Evolutionary conservation across 1,140 invertebrate species (phyloP), one percentile per base, ranked within the genome.

Genomic region (Penaeus vannamei): DNA sequence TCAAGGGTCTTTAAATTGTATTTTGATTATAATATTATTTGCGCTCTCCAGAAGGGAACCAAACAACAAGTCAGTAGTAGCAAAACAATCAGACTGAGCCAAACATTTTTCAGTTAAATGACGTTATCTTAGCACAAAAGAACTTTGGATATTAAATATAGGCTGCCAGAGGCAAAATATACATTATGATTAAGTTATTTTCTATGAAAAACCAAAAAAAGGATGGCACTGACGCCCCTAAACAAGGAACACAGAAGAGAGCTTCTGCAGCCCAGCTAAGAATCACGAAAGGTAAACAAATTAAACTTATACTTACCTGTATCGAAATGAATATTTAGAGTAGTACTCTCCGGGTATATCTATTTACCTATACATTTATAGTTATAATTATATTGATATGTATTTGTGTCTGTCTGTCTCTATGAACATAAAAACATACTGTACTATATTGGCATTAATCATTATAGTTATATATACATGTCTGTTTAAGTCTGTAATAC

Each of bases 171-270:
- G 69, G 64, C 36, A 42, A 79, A 12, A 79, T 79, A 79, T 84
- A 90, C 87, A 91, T 36, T 72, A 99, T 99, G 98, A 99, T 99
- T 93, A 99, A 98, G 95, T 95, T 99, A 94, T 99, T 99, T 95
- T 98, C 98, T 84, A 94, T 99, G 92, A 99, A 99, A 95, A 97
- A 99, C 95, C 97, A 98, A 94, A 98, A 98, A 95, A 99, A 99
- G 95, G 97, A 99, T 95, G 98, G 97, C 91, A 97, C 98, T 93
- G 94, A 95, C 84, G 94, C 95, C 93, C 95, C 95, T 90, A 95
- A 95, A 92, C 97, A 97, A 80, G 82, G 85, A 87, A 86, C 93
- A 98, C 88, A 86, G 59, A 91, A 98, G 93, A 97, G 97, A 93
- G 96, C 98, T 85, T 98, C 98, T 87, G 98, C 98, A 92, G 98